A percentile compares a stretch with the other conserved stretches of the same genome.
These are phyloP conservation scores for Oscheius myriophilus DNA, from an alignment of 2,888 invertebrate genomes.

Conservation along the genomic window DNA sequence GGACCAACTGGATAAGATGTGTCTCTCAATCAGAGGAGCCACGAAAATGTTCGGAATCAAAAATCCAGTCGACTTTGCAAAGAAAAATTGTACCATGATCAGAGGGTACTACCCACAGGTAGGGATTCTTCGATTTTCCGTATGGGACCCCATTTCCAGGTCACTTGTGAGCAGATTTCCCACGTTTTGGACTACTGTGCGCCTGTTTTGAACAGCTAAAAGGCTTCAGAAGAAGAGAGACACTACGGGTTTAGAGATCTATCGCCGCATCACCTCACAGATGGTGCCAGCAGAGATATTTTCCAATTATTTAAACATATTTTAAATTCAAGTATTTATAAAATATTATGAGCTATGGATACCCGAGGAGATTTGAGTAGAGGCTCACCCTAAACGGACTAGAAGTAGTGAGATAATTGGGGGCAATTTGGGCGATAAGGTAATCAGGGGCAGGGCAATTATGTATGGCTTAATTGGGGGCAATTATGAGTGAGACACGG, in stretches of 20 bases:
- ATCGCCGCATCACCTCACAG: slow-evolving; percentile 1
- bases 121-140: background rate
- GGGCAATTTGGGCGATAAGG: too few relatives aligned
- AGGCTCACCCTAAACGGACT: background rate
- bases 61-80: slow-evolving; percentile 39
- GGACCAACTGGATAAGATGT: slow-evolving; percentile 20
- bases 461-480: background rate
- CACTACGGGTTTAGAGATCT: slow-evolving; percentile 27
- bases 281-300: background rate
- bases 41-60: slow-evolving; percentile 48
- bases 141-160: slow-evolving; percentile 27
- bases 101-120: slow-evolving; percentile 44
- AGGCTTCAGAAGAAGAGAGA: background rate
- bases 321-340: too few relatives aligned
- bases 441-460: background rate
- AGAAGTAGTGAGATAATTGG: slow-evolving; percentile 1
- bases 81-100: slow-evolving; percentile 45
- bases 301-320: too few relatives aligned
- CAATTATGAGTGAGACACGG: slow-evolving; percentile 8
- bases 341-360: background rate
- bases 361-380: background rate
- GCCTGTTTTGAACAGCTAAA: slow-evolving; percentile 14
- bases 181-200: slow-evolving; percentile 37
- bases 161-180: slow-evolving; percentile 44
- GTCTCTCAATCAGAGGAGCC: slow-evolving; percentile 3